phyloP scores from a whole-genome alignment of 1,140 invertebrate genomes.

The Drosophila sucinea region DNA sequence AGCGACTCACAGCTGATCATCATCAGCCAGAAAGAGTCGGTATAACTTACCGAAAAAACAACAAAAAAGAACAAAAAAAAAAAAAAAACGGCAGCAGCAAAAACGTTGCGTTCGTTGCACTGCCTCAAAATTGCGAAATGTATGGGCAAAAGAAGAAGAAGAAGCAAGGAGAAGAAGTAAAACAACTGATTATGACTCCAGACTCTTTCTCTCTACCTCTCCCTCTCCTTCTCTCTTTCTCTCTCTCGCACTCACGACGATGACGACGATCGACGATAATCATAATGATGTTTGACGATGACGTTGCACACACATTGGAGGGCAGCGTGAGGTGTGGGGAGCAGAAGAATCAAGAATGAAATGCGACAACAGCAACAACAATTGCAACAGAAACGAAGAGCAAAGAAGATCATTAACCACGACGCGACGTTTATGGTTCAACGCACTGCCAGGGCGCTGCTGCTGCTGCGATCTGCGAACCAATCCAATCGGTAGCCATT shows the following conservation, averaged over 20 bases:
- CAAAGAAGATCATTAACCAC: conserved; percentile 37
- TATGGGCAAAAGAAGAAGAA: conserved; percentile 22
- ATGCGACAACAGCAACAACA: conserved; percentile 56
- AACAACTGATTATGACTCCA: conserved; percentile 66
- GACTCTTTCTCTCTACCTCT: conserved; percentile 1
- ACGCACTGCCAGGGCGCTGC: conserved; percentile 60
- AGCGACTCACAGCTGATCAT: conserved; percentile 60
- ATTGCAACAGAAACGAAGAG: conserved; percentile 35
- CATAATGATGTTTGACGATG: conserved; percentile 54
- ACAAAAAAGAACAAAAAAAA: conserved; percentile 30
- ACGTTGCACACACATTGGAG: conserved; percentile 65
- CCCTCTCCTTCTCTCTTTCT: neutral
- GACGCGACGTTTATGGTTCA: conserved; percentile 76
- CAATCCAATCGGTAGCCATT: conserved; percentile 59
- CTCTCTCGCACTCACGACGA: conserved; percentile 56
- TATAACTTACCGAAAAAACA: conserved; percentile 29
- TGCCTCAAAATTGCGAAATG: conserved; percentile 47
- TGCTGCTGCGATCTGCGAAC: conserved; percentile 20
- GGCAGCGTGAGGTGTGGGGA: neutral
- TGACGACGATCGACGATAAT: conserved; percentile 61
- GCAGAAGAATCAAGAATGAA: conserved; percentile 73
- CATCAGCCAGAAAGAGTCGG: conserved; percentile 20
- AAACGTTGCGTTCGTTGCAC: conserved; percentile 68
- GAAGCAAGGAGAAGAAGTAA: conserved; percentile 11
- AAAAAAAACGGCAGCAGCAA: conserved; percentile 19